phyloP scores from a whole-genome alignment of 1,140 invertebrate species.

The Drosophila pseudoobscura region DNA sequence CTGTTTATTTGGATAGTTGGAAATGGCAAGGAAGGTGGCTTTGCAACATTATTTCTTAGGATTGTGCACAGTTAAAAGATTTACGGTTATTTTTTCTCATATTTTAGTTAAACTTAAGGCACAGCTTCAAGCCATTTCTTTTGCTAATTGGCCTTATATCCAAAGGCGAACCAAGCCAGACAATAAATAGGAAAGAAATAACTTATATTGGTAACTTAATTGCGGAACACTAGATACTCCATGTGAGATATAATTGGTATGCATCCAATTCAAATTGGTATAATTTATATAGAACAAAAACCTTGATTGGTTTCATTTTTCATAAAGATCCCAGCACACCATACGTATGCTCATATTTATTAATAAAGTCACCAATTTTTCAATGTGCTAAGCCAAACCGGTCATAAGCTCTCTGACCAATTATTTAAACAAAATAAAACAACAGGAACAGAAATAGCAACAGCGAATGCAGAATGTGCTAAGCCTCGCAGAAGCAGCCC shows the following conservation, averaged over 20 bases:
- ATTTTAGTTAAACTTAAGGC: no score
- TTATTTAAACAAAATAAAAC: slow-evolving; percentile 58
- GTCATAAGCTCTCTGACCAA: slow-evolving; percentile 23
- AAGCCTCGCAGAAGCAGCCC: slow-evolving; percentile 13
- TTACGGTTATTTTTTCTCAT: no score
- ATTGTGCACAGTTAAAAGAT: no score
- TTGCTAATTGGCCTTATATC: no score
- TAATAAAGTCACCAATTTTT: slow-evolving; percentile 47
- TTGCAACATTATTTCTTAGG: no score
- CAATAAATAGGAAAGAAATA: no score
- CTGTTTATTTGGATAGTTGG: slow-evolving; percentile 21
- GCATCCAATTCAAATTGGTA: no score
- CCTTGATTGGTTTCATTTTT: slow-evolving; percentile 21
- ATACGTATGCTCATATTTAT: slow-evolving; percentile 10
- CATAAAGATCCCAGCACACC: slow-evolving; percentile 5
- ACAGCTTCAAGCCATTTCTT: no score
- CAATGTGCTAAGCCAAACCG: slow-evolving; percentile 32
- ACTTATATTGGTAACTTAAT: no score
- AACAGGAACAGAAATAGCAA: slow-evolving; percentile 39
- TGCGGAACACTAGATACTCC: no score
- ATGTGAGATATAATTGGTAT: no score
- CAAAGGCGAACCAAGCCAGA: no score
- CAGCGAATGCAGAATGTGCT: slow-evolving; percentile 21
- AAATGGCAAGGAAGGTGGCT: neutral
- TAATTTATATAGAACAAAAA: slow-evolving; percentile 6